A percentile compares a stretch with the other conserved stretches of the same genome.
Conservation (phyloP, 2,797 vertebrate species). For the Lagorchestes hirsutus region DNA sequence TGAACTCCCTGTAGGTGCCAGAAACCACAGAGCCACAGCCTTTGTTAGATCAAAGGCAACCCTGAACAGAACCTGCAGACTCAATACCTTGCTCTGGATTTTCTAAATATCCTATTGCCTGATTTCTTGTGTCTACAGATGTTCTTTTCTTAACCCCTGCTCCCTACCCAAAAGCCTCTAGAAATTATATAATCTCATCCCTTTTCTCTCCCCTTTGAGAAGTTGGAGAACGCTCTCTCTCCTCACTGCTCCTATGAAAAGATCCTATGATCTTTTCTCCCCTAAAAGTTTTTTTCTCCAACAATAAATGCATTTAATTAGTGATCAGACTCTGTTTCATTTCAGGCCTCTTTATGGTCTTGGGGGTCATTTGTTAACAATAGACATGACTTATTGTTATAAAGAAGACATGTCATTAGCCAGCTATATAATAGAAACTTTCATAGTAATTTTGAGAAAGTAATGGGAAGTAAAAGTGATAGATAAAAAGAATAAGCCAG, state of each 20-base stretch:
- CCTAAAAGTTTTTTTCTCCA: background rate
- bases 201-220: background rate
- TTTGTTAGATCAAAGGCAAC: no score
- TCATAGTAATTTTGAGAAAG: background rate
- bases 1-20: background rate
- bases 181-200: background rate
- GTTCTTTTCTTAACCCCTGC: background rate
- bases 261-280: background rate
- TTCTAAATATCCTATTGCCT: background rate
- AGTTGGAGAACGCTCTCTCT: background rate
- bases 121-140: background rate
- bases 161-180: background rate
- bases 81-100: background rate
- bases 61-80: no score
- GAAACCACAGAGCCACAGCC: no score
- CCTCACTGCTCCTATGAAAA: background rate
- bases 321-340: background rate
- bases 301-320: background rate
- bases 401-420: background rate
- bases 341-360: background rate
- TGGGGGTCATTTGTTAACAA: background rate
- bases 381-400: background rate
- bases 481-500: background rate
- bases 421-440: background rate
- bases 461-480: background rate